Evolutionary conservation across 2,888 invertebrate species (phyloP), one percentile per base, ranked within the genome.

Genomic region (Andrena praecox): DNA sequence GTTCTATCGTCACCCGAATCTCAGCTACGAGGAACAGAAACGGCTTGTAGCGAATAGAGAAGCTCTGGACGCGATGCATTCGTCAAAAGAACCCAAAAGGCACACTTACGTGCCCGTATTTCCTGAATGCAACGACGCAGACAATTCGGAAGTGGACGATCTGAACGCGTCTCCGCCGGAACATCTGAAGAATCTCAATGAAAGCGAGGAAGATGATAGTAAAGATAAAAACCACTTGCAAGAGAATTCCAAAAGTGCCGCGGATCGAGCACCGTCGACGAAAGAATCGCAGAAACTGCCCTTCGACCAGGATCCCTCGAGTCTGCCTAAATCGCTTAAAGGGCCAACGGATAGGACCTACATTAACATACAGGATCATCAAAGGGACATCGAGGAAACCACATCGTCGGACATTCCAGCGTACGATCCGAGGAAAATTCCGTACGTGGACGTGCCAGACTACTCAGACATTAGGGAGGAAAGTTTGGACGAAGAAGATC

Each of bases 371-470:
- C 74, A 42, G 20, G 84, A 84, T 50, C 70, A 68, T 54, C 77
- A 77, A 63, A 73, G 7, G 52, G 78, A 81, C n/a, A 73, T 85
- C 48, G 78, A 83, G 69, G 85, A 86, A 79, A 84, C 75, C 71
- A 75, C 70, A 60, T 77, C 80, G 12, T n/a, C 73, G 0, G 75
- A 78, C 24, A 85, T 82, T 35, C 76, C 80, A 1, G 70, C 72
- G 7, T 91, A 91, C 63, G 84, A 92, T 87, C 89, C 89, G 0
- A 85, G 76, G 31, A 87, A 89, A 48, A 91, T 92, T 72, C 92
- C 92, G 2, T 92, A 92, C 71, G 91, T 92, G 12, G 89, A 92
- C 0, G 88, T 91, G 1, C 91, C 91, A 7, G 92, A 92, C 85
- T 91, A 92, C 56, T 78, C 90, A 0, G 91, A 92, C 10, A 88